These are phyloP conservation scores for Oceanites oceanicus DNA, from an alignment of 2,113 vertebrate species.

Conservation along the genomic window DNA sequence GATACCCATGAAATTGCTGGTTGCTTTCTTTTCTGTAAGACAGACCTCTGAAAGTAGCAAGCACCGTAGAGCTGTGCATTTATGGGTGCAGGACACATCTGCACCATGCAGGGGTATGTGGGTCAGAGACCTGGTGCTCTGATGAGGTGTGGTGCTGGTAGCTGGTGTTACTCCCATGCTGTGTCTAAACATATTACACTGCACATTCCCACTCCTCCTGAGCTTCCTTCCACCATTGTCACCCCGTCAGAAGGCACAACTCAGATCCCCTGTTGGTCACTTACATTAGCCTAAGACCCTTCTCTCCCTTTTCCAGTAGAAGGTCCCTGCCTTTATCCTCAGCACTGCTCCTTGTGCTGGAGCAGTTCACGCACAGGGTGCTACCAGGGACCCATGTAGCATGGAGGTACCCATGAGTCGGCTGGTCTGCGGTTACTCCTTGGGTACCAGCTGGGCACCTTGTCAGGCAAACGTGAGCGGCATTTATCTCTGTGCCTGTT, in stretches of 20 bases:
- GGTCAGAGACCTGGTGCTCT: background rate
- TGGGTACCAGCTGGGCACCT: background rate
- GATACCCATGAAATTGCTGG: background rate
- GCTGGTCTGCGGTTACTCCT: background rate
- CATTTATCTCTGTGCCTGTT: background rate
- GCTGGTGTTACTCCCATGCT: background rate
- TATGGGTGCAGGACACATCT: background rate
- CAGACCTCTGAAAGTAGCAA: background rate
- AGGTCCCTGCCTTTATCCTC: background rate
- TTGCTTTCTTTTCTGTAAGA: background rate
- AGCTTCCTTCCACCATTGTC: background rate
- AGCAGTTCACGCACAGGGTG: background rate
- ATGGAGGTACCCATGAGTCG: background rate
- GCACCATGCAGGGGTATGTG: too few species aligned
- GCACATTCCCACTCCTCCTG: background rate
- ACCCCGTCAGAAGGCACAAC: background rate
- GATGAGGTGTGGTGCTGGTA: background rate
- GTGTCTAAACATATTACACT: too few species aligned
- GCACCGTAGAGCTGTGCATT: background rate
- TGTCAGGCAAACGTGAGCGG: background rate
- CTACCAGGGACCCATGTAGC: background rate
- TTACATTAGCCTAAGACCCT: background rate
- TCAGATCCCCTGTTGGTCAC: background rate
- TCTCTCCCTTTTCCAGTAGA: background rate
- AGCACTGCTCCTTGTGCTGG: background rate